Percentiles rank a stretch among this genome's conserved stretches.
Evolutionary conservation across 2,797 vertebrate species (phyloP).

Genomic region (Microchirus variegatus): DNA sequence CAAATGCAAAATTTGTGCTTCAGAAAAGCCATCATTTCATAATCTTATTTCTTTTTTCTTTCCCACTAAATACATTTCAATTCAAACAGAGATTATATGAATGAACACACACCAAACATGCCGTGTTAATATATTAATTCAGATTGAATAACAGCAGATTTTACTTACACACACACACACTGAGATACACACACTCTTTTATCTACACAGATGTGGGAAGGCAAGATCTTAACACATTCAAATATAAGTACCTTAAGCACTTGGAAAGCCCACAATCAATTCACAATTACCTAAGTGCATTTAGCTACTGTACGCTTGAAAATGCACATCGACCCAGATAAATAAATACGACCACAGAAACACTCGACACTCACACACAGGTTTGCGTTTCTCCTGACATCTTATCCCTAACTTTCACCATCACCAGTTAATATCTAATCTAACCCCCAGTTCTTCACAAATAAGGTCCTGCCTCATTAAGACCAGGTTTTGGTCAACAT

Average conservation of each 20-base stretch:
- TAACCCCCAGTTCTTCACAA: too few relatives aligned
- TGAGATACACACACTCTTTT: neutral
- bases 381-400: too few relatives aligned
- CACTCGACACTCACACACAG: neutral
- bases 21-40: conserved; percentile 24
- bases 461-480: too few relatives aligned
- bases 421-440: too few relatives aligned
- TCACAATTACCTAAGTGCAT: conserved; percentile 52
- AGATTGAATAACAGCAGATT: conserved; percentile 23
- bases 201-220: conserved; percentile 2
- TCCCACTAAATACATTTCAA: conserved; percentile 13
- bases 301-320: conserved; percentile 50
- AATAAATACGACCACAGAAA: conserved; percentile 30
- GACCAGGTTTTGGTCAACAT: too few relatives aligned
- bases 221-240: conserved; percentile 26
- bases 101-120: conserved; percentile 1
- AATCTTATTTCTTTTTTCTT: neutral
- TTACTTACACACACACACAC: neutral
- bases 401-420: too few relatives aligned
- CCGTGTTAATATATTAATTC: conserved; percentile 13
- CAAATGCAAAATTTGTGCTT: conserved; percentile 48
- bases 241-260: conserved; percentile 38
- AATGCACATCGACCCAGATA: conserved; percentile 34
- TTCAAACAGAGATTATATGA: conserved; percentile 13
- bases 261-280: conserved; percentile 53